Percentiles rank a stretch among this genome's conserved stretches.
These are phyloP conservation scores for Morpho helenor DNA, from an alignment of 2,888 invertebrate species.

Conservation along the genomic window DNA sequence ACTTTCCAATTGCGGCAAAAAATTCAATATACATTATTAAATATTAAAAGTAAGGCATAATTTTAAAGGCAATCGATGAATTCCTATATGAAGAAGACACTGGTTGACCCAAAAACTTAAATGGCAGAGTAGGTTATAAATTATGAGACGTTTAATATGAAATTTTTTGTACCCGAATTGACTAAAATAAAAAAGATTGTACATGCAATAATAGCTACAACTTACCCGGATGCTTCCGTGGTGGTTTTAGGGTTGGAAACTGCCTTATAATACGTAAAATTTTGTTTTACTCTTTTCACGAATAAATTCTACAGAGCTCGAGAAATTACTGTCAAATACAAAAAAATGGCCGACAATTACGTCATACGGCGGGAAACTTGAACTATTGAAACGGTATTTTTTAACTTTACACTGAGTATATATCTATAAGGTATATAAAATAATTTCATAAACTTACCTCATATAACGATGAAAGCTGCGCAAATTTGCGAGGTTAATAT, in stretches of 20 bases:
- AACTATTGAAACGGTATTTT: constrained; percentile 47
- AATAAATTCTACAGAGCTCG: constrained; percentile 54
- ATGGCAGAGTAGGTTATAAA: constrained; percentile 31
- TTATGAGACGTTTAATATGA: constrained; percentile 31
- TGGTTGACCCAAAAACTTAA: constrained; percentile 65
- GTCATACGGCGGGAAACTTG: constrained; percentile 70
- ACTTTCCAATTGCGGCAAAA: too few species aligned
- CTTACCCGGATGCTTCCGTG: constrained; percentile 77
- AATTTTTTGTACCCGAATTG: constrained; percentile 5
- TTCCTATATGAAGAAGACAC: constrained; percentile 27
- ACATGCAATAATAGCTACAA: constrained; percentile 33
- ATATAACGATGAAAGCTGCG: constrained; percentile 49
- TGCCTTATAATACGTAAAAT: constrained; percentile 49
- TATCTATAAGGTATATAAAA: neutral
- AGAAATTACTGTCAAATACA: constrained; percentile 53
- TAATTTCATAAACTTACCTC: constrained; percentile 50
- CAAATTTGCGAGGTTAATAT: constrained; percentile 43
- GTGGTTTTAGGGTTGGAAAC: constrained; percentile 50
- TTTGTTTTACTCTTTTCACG: constrained; percentile 53
- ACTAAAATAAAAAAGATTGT: constrained; percentile 13
- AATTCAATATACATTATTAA: too few species aligned
- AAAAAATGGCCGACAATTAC: constrained; percentile 64
- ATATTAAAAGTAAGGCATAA: too few species aligned
- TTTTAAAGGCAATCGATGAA: neutral
- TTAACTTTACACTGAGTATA: neutral